phyloP scores from a whole-genome alignment of 2,888 invertebrate species.

The Plebejus melissa region DNA sequence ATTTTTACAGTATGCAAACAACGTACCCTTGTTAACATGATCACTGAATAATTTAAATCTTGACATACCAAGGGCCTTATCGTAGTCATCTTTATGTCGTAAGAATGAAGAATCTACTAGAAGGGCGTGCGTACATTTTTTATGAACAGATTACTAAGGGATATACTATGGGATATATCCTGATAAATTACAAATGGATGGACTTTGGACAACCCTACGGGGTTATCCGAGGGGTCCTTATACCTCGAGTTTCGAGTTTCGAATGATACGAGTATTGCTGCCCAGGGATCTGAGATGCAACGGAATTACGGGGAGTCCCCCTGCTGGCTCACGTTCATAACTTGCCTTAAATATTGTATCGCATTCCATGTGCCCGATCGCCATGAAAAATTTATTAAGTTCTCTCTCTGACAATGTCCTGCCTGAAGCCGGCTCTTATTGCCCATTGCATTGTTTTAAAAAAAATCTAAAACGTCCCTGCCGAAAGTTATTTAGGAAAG shows the following conservation, averaged over 20 bases:
- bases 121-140: not conserved
- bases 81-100: not conserved
- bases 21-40: too few relatives aligned
- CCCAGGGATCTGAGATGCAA: slow-evolving; percentile 2
- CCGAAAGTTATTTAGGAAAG: not conserved
- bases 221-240: not conserved
- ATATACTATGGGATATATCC: not conserved
- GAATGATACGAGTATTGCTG: not conserved
- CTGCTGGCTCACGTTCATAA: not conserved
- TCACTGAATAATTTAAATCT: too few relatives aligned
- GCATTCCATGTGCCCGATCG: not conserved
- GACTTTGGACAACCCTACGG: not conserved
- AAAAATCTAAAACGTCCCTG: not conserved
- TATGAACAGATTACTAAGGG: not conserved
- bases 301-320: not conserved
- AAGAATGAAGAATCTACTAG: not conserved
- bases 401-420: not conserved
- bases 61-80: not conserved
- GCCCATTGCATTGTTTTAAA: not conserved
- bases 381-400: not conserved
- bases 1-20: too few relatives aligned
- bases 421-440: not conserved
- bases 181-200: not conserved
- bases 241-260: not conserved
- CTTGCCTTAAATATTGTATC: not conserved